phyloP scores from a whole-genome alignment of 2,113 vertebrate genomes.

The Dascyllus trimaculatus region DNA sequence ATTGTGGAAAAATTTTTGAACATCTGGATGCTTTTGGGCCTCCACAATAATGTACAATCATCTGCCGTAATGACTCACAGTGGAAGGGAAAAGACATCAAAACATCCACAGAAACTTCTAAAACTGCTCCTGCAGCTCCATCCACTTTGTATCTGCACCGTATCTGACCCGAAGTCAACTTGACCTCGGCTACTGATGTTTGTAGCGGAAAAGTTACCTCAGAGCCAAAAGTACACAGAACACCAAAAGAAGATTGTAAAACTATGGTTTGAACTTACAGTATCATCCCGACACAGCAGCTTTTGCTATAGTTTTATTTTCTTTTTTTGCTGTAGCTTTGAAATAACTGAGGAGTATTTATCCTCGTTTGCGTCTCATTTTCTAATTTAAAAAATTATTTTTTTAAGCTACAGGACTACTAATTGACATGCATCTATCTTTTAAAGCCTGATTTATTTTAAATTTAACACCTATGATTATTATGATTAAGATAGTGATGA shows the following conservation, averaged over 20 bases:
- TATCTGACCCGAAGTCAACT: constrained; percentile 8
- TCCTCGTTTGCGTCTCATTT: background rate
- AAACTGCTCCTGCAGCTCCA: constrained; percentile 19
- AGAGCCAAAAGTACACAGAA: background rate
- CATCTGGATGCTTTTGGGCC: background rate
- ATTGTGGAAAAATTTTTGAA: constrained; percentile 7
- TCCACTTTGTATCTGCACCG: constrained; percentile 21
- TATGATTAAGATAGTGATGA: too few relatives aligned
- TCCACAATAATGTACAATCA: background rate
- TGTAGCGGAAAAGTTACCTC: background rate
- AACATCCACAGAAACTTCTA: constrained; percentile 18
- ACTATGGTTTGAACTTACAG: background rate
- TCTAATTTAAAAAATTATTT: background rate
- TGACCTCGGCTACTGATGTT: constrained; percentile 6
- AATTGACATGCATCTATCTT: background rate
- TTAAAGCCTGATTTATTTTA: background rate
- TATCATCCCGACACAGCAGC: background rate
- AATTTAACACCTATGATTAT: constrained; percentile 12
- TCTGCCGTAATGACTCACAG: constrained; percentile 9
- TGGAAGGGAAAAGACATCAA: background rate
- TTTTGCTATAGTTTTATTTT: background rate
- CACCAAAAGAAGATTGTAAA: background rate
- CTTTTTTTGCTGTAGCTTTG: background rate
- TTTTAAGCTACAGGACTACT: background rate
- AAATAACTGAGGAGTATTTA: background rate